Conservation (phyloP, 2,797 vertebrate genomes). For the Gila robusta region DNA sequence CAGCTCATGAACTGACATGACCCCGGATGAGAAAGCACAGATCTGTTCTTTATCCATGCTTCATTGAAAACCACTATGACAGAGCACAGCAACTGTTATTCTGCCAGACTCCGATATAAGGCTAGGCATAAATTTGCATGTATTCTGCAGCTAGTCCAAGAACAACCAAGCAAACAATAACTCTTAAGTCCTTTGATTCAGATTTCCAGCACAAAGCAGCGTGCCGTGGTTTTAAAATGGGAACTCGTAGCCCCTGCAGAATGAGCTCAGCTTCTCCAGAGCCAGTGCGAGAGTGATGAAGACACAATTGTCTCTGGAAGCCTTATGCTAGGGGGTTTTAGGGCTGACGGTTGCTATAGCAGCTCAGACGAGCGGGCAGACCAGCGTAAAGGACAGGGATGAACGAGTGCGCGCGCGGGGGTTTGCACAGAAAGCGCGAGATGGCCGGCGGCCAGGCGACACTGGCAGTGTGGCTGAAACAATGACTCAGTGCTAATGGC, state of each 20-base stretch:
- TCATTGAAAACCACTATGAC: constrained; percentile 12
- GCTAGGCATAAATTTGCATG: constrained; percentile 39
- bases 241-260: neutral
- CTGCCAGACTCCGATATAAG: constrained; percentile 3
- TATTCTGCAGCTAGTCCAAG: neutral
- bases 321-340: constrained; percentile 50
- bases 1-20: neutral
- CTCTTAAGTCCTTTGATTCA: constrained; percentile 16
- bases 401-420: constrained; percentile 59
- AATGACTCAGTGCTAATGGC: constrained; percentile 57
- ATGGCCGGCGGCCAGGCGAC: constrained; percentile 47
- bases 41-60: constrained; percentile 13
- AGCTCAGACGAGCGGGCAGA: constrained; percentile 54
- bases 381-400: constrained; percentile 50
- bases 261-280: constrained; percentile 7
- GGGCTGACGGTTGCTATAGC: constrained; percentile 44
- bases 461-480: constrained; percentile 52
- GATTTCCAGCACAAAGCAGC: constrained; percentile 13
- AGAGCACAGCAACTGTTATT: constrained; percentile 14
- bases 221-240: constrained; percentile 32
- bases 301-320: constrained; percentile 53
- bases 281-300: constrained; percentile 24
- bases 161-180: constrained; percentile 29
- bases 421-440: constrained; percentile 51
- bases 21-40: neutral